Evolutionary conservation across 2,113 vertebrate genomes (phyloP), one percentile per base, ranked within the genome.

Genomic region (Takifugu bimaculatus): DNA sequence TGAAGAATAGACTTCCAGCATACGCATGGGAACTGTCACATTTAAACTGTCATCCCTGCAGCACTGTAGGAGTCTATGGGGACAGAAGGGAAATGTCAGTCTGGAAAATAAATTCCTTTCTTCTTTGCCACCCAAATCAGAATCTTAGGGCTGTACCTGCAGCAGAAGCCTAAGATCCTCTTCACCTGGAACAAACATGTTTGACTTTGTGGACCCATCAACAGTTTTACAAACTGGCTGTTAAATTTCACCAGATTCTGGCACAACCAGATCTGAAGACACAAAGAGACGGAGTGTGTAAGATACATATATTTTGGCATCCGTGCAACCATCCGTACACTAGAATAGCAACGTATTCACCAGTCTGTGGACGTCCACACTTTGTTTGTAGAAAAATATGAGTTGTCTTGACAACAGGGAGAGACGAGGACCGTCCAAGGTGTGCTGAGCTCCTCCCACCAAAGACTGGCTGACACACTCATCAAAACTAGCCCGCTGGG

Each of bases 161-260:
- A 99, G 82, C 95, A 99, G 45, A 98, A 92, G 62, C 94, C 94
- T 83, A 99, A 89, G 65, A 99, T 82, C 78, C 94, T 92, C 91
- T 98, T 98, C 85, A 99, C 94, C 81, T 98, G 96, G 91, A 96
- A 99, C 64, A 98, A 74, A 81, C 96, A 98, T 0, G 91, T 96
- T 39, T 93, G 90, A 72, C 91, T 92, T 74, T 96, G 93, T 39
- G 93, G 91, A 51, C 95, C 93, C 20, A 89, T 86, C 80, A 99
- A 78, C 48, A 95, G 91, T 84, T 93, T 94, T 57, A 98, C 90
- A 85, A 96, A 98, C 77, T 92, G 91, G 70, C 88, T 82, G 79
- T 91, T 94, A 72, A 95, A 92, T 70, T 95, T 98, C 79, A 99
- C 93, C 84, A 99, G 86, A 70, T 94, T 95, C 88, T 99, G 96